These are phyloP conservation scores for Trypoxylus dichotomus DNA, from an alignment of 1,140 invertebrate genomes.

Conservation along the genomic window DNA sequence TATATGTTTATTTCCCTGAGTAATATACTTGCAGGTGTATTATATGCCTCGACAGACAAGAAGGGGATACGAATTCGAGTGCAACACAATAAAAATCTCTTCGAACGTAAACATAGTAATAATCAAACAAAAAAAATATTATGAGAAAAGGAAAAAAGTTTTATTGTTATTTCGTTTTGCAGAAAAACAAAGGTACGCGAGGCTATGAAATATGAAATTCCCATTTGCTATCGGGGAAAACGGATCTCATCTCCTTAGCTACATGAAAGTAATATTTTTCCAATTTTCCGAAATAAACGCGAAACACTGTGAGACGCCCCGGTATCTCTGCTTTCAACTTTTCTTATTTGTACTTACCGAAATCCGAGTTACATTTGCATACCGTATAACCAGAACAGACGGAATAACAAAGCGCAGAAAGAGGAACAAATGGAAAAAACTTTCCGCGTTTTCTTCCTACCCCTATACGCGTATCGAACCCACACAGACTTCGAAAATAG, in stretches of 20 bases:
- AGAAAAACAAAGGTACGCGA: too few relatives aligned
- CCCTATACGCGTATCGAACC: not conserved
- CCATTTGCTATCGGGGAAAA: not conserved
- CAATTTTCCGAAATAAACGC: not conserved
- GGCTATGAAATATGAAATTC: not conserved
- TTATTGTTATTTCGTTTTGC: too few relatives aligned
- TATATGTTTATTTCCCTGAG: too few relatives aligned
- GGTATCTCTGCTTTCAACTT: not conserved
- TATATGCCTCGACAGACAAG: too few relatives aligned
- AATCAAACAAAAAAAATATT: too few relatives aligned
- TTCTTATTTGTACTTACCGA: constrained; percentile 7
- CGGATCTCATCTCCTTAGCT: not conserved
- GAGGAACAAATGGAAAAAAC: not conserved
- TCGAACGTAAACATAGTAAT: too few relatives aligned
- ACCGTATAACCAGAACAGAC: not conserved
- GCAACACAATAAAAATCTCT: too few relatives aligned
- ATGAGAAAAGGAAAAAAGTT: too few relatives aligned
- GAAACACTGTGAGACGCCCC: not conserved
- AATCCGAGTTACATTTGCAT: not conserved
- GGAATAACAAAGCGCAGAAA: not conserved
- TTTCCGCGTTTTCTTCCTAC: not conserved
- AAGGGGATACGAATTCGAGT: too few relatives aligned
- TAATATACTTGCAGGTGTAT: too few relatives aligned
- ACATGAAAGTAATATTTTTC: not conserved
- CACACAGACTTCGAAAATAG: not conserved